These are phyloP conservation scores for Cettia cetti DNA, from an alignment of 2,113 vertebrate genomes.

Conservation along the genomic window DNA sequence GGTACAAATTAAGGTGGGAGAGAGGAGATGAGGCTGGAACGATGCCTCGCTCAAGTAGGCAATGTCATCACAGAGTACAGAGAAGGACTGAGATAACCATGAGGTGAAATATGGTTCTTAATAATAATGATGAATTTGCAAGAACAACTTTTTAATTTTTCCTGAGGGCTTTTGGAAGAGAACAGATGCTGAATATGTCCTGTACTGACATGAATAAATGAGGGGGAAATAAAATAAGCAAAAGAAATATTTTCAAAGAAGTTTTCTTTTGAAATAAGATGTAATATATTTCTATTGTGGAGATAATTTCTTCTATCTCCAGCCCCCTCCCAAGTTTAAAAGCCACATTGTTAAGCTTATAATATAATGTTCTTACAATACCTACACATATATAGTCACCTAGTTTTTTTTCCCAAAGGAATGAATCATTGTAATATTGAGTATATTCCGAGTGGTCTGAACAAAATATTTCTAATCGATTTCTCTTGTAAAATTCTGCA, in stretches of 20 bases:
- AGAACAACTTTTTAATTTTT: slow-evolving; percentile 77
- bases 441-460: neutral
- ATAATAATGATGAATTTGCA: slow-evolving; percentile 73
- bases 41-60: slow-evolving; percentile 65
- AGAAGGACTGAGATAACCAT: slow-evolving; percentile 67
- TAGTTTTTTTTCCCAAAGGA: neutral
- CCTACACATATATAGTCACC: neutral
- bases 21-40: slow-evolving; percentile 65
- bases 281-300: slow-evolving; percentile 19
- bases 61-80: slow-evolving; percentile 67
- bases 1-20: slow-evolving; percentile 78
- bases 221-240: slow-evolving; percentile 23
- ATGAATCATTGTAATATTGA: neutral
- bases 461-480: neutral
- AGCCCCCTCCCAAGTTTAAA: neutral
- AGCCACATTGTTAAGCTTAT: neutral
- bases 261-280: slow-evolving; percentile 29
- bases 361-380: slow-evolving; percentile 1
- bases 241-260: slow-evolving; percentile 33
- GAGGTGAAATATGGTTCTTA: slow-evolving; percentile 68
- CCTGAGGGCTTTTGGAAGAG: slow-evolving; percentile 67
- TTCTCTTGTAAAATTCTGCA: neutral
- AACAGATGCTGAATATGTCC: slow-evolving; percentile 74
- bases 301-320: neutral
- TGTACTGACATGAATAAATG: slow-evolving; percentile 66